Evolutionary conservation across 2,888 invertebrate genomes (phyloP).

Genomic region (Lutraria lutraria): DNA sequence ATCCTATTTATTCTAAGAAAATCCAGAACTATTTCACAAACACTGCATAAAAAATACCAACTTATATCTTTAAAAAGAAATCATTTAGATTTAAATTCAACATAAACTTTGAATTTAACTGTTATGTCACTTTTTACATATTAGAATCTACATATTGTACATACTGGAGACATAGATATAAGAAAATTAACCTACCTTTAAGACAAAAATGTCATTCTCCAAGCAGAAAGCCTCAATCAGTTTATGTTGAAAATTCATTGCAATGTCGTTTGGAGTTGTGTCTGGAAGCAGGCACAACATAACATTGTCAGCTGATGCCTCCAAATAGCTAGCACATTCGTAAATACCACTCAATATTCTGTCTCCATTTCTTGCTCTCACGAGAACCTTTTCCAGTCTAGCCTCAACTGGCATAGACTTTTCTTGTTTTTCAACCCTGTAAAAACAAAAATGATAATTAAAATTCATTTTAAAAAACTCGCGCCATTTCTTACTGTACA

Average conservation of each 20-base stretch:
- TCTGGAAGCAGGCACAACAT: constrained; percentile 84
- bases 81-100: not conserved
- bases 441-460: constrained; percentile 33
- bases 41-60: not conserved
- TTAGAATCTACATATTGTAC: not conserved
- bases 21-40: not conserved
- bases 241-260: constrained; percentile 83
- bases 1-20: not conserved
- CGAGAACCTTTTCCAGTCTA: constrained; percentile 52
- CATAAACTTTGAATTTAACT: not conserved
- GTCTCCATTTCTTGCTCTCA: constrained; percentile 53
- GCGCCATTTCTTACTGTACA: not conserved
- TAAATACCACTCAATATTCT: constrained; percentile 78
- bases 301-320: constrained; percentile 81
- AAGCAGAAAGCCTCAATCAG: constrained; percentile 85
- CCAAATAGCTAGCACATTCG: constrained; percentile 81
- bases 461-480: not conserved
- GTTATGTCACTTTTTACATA: not conserved
- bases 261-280: constrained; percentile 76
- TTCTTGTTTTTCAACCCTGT: constrained; percentile 45
- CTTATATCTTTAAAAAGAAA: no score
- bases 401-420: constrained; percentile 27
- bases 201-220: constrained; percentile 83
- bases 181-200: constrained; percentile 77
- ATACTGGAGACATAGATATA: not conserved